Conservation (phyloP, 2,797 vertebrate species). For the Salmo trutta region DNA sequence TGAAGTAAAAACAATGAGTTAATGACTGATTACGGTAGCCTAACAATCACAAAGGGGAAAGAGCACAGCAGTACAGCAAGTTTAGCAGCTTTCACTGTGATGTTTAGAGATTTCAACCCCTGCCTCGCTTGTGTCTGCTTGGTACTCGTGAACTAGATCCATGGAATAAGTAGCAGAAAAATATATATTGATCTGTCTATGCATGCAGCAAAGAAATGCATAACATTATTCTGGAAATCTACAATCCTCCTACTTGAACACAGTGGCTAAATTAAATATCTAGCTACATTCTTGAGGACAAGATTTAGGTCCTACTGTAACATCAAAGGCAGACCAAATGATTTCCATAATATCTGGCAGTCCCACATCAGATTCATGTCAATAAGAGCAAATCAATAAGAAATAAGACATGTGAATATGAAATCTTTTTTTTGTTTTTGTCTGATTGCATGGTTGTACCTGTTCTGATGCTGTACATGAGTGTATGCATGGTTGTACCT, state of each 20-base stretch:
- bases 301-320: background rate
- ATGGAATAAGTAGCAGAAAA: no score
- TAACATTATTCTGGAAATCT: background rate
- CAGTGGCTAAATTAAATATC: background rate
- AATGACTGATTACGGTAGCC: background rate
- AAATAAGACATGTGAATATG: no score
- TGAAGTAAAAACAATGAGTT: background rate
- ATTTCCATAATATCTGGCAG: background rate
- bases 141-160: no score
- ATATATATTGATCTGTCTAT: no score
- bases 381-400: no score
- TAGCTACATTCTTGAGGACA: background rate
- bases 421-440: no score
- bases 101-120: no score
- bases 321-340: background rate
- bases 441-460: background rate
- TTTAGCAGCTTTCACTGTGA: slow-evolving; percentile 32
- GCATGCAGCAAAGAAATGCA: background rate
- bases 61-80: slow-evolving; percentile 3
- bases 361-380: no score
- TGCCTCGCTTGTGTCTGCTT: no score
- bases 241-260: background rate
- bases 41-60: background rate
- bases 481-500: no score
- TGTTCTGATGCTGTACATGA: no score